Evolutionary conservation across 2,113 vertebrate species (phyloP).

Genomic region (Galemys pyrenaicus): DNA sequence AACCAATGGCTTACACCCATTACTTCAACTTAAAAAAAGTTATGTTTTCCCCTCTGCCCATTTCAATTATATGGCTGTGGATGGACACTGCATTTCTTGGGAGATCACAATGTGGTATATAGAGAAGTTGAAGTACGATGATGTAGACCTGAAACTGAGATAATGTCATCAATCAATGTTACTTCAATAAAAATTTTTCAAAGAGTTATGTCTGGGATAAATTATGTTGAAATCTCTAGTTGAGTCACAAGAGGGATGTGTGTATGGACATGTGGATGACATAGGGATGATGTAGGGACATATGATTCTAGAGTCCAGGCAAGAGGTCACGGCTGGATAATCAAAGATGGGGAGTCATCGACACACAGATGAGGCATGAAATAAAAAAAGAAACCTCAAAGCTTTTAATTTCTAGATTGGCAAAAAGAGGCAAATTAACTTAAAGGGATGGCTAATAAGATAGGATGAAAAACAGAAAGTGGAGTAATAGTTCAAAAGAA

Average conservation of each 20-base stretch:
- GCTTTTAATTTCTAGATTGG: neutral
- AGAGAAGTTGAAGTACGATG: too few species aligned
- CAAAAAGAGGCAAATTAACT: neutral
- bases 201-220: neutral
- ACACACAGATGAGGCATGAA: neutral
- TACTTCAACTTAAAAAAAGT: too few species aligned
- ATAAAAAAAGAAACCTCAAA: neutral
- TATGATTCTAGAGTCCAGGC: neutral
- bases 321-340: neutral
- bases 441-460: neutral
- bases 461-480: neutral
- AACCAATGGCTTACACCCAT: too few species aligned
- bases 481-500: neutral
- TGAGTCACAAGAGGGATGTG: neutral
- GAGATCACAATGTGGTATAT: too few species aligned
- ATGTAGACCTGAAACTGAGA: too few species aligned
- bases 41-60: too few species aligned
- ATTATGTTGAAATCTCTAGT: neutral
- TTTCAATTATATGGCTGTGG: too few species aligned
- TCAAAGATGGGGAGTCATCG: neutral
- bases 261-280: too few species aligned
- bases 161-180: too few species aligned
- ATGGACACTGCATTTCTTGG: too few species aligned
- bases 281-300: too few species aligned
- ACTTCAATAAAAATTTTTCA: too few species aligned